A percentile compares a stretch with the other conserved stretches of the same genome.
phyloP scores from a whole-genome alignment of 2,888 invertebrate genomes.

The Drosophila sordidula region DNA sequence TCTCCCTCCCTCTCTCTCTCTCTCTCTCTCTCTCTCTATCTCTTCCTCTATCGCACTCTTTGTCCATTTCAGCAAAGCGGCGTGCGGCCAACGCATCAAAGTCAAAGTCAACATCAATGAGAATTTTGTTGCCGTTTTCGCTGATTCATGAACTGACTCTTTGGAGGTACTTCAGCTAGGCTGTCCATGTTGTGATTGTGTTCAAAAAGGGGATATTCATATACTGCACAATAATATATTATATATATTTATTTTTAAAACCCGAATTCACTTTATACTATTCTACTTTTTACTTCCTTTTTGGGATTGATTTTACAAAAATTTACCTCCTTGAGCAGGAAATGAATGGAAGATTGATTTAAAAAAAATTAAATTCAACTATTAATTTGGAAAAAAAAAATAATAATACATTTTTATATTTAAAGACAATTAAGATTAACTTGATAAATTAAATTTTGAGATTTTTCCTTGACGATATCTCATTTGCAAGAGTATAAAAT shows the following conservation, averaged over 20 bases:
- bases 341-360: too few species aligned
- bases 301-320: too few species aligned
- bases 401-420: too few species aligned
- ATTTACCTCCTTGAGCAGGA: too few species aligned
- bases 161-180: slow-evolving; percentile 9
- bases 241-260: too few species aligned
- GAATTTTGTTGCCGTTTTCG: slow-evolving; percentile 45
- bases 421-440: too few species aligned
- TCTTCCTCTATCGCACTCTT: slow-evolving; percentile 2
- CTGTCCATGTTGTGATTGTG: neutral
- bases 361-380: too few species aligned
- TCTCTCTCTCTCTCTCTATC: neutral
- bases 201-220: too few species aligned
- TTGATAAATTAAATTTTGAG: neutral
- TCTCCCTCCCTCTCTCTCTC: neutral
- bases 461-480: neutral
- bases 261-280: too few species aligned
- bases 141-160: slow-evolving; percentile 24
- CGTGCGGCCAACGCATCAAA: slow-evolving; percentile 71
- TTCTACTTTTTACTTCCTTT: too few species aligned
- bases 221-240: too few species aligned
- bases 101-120: slow-evolving; percentile 67
- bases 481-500: slow-evolving; percentile 30
- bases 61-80: slow-evolving; percentile 30
- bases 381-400: too few species aligned